A percentile compares a stretch with the other conserved stretches of the same genome.
Evolutionary conservation across 2,113 vertebrate species (phyloP).

Genomic region (Sigmodon hispidus): DNA sequence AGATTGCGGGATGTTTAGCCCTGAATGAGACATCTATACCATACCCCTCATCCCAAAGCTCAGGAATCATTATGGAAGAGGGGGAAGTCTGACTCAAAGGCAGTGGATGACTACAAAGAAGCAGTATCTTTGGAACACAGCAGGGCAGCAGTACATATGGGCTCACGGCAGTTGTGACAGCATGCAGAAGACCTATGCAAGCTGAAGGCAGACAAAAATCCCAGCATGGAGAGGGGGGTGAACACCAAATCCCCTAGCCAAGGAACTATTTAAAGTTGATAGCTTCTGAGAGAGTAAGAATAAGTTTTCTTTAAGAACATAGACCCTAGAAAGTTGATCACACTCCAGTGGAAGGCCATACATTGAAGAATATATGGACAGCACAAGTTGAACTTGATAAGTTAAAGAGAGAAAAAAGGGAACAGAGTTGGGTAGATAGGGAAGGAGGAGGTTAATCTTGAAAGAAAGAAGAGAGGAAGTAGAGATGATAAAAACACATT

Average conservation of each 20-base stretch:
- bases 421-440: neutral
- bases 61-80: neutral
- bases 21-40: neutral
- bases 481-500: neutral
- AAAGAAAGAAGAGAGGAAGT: neutral
- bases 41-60: neutral
- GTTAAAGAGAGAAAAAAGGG: neutral
- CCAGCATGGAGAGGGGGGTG: neutral
- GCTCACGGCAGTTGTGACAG: neutral
- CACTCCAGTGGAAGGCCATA: neutral
- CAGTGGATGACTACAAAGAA: neutral
- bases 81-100: neutral
- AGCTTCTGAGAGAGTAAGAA: neutral
- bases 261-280: neutral
- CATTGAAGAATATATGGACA: neutral
- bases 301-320: neutral
- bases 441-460: neutral
- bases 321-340: neutral
- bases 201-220: neutral
- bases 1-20: neutral
- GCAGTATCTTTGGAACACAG: neutral
- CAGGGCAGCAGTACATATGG: neutral
- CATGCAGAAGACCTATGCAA: neutral
- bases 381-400: neutral
- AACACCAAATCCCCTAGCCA: neutral